Base-by-base conservation (phyloP, 2,113 vertebrate species). In the Morone saxatilis region DNA sequence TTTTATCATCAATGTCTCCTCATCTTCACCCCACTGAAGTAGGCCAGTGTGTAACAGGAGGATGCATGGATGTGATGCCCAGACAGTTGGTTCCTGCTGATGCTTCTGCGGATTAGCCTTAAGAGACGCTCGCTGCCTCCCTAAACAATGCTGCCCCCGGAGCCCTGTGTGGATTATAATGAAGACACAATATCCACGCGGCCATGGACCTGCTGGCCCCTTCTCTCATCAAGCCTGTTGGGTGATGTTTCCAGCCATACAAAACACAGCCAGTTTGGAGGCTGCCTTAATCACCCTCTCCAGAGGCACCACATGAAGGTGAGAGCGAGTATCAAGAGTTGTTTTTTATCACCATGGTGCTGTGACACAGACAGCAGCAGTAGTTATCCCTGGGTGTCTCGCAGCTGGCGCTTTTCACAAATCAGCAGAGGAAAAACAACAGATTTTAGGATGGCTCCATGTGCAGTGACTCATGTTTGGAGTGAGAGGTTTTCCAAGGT, bases 151-250 rank as follows among this genome's bases (percentile, higher is more conserved):
- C 68, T 69, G 76, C 73, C 88, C 86, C 84, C 17, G 3, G 76
- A 89, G 88, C 53, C 67, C 67, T 68, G 63, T 81, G 86, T 74
- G 65, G 81, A 83, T 77, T 89, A 86, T 92, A 93, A 94, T 94
- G 92, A 93, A 93, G 93, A 94, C 86, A 90, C 81, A 91, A 89
- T 89, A 88, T 92, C 86, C 73, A 86, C 62, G 78, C 14, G 3
- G 66, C 76, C 63, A 40, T 47, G 77, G 60, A 77, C 78, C 90
- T 70, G 22, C 80, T 82, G 78, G 78, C 69, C 81, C 38, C 73
- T 38, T 71, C 69, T 85, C 76, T 80, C 84, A 90, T 89, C 87
- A 76, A 20, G 45, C 51, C 73, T 66, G 67, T 68, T 54, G 69
- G 84, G 48, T 57, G 50, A 40, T 63, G 79, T 77, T 25, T 79